Conservation (phyloP, 2,113 vertebrate species). For the Actinemys pallida region DNA sequence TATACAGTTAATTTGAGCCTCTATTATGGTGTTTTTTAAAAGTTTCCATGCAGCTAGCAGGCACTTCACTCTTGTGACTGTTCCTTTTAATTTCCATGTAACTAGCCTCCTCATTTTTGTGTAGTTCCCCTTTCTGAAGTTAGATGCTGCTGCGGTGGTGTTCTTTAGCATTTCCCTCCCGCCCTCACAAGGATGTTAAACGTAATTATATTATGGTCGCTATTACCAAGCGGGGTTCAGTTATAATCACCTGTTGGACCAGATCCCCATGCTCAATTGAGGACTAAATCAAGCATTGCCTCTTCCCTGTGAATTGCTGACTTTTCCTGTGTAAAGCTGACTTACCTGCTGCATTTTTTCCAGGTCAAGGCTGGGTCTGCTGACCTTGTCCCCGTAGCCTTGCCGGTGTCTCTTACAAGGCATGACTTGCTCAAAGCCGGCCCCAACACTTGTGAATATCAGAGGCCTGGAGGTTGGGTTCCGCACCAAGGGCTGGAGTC, state of each 20-base stretch:
- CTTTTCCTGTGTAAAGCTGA: neutral
- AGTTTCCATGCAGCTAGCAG: neutral
- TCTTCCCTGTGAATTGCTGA: neutral
- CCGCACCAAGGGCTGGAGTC: constrained; percentile 83
- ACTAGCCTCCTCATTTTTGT: neutral
- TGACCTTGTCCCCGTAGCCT: constrained; percentile 80
- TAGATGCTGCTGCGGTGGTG: neutral
- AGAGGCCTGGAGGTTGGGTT: constrained; percentile 83
- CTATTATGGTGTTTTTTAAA: neutral
- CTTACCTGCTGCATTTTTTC: constrained; percentile 97
- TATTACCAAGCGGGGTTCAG: neutral
- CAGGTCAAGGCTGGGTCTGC: constrained; percentile 91
- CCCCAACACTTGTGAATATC: constrained; percentile 76
- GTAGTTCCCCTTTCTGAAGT: neutral
- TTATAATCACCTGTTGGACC: neutral
- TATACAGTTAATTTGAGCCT: neutral
- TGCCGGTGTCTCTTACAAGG: constrained; percentile 89
- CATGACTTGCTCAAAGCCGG: constrained; percentile 87
- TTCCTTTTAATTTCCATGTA: neutral
- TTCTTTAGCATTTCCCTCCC: neutral
- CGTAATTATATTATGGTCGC: neutral
- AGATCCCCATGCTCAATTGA: neutral
- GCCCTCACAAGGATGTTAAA: neutral
- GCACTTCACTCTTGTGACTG: neutral
- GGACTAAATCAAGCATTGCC: neutral